These are phyloP conservation scores for Myrmophylax atrothorax DNA, from an alignment of 2,113 vertebrate species.

Conservation along the genomic window DNA sequence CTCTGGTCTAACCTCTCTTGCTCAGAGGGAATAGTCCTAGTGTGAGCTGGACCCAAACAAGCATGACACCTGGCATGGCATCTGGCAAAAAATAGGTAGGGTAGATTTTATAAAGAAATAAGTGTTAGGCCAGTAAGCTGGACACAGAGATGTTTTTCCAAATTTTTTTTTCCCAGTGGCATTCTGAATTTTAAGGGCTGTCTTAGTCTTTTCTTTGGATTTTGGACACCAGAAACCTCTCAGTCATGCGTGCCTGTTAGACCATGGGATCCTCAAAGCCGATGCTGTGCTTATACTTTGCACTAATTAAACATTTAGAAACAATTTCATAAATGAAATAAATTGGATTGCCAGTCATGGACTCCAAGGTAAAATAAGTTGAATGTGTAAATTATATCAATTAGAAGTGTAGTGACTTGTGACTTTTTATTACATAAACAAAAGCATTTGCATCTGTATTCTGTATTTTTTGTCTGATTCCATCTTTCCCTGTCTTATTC, in stretches of 20 bases:
- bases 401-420: background rate
- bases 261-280: background rate
- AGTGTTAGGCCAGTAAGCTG: background rate
- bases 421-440: background rate
- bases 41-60: background rate
- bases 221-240: background rate
- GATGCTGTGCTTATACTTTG: background rate
- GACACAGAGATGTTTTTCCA: background rate
- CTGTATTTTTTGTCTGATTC: background rate
- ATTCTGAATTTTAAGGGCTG: background rate
- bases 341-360: background rate
- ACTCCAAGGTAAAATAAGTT: background rate
- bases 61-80: background rate
- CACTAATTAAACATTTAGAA: background rate
- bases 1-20: background rate
- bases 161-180: background rate
- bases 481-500: background rate
- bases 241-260: background rate
- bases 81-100: background rate
- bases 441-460: background rate
- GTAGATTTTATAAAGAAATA: background rate
- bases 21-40: background rate
- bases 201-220: background rate
- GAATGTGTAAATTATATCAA: background rate
- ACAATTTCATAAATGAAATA: background rate